Base-by-base conservation (phyloP, 2,888 invertebrate genomes). In the Ectemnius lituratus region DNA sequence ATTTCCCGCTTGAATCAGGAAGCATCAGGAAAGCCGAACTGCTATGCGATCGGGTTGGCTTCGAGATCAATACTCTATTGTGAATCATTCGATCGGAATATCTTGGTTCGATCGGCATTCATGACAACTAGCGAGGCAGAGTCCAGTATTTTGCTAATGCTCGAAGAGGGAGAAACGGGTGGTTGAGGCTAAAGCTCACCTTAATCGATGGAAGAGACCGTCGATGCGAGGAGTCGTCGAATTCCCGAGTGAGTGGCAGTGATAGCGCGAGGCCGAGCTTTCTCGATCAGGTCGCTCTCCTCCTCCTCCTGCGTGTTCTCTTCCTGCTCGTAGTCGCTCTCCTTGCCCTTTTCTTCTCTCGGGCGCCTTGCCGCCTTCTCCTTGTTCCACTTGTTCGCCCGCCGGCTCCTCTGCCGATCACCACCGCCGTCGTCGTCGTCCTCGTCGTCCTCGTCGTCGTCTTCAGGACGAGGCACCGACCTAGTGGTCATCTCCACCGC, bases 401-500 rank as follows among this genome's bases (percentile, higher is more conserved):
- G n/a, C 14, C 52, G 14, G 52, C 57, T 75, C 75, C 75, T 79
- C 82, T 52, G n/a, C 80, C 83, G 80, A 77, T 78, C 83, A 79
- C 81, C 84, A 80, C 84, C 86, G 82, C 81, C 79, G 82, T 85
- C 85, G 83, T 86, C 86, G 85, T 83, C 83, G 80, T 82, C 84
- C 81, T 85, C 86, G 82, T 82, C 79, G 82, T 85, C 85, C 83
- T 86, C 86, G 85, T 83, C 82, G 80, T 82, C 85, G 85, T 84
- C 83, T 85, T 82, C 82, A 80, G 85, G 85, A 85, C 86, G 86
- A 85, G 86, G 84, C 86, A 85, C 86, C 82, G 76, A 85, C 83
- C 84, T 84, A 76, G 70, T 84, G 85, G 87, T 87, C 87, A 87
- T 86, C 87, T 86, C 86, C 84, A 83, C 82, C 76, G 84, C 79